Percentiles rank a stretch among this genome's conserved stretches.
phyloP scores from a whole-genome alignment of 2,888 invertebrate genomes.

The Tiliacea aurago region DNA sequence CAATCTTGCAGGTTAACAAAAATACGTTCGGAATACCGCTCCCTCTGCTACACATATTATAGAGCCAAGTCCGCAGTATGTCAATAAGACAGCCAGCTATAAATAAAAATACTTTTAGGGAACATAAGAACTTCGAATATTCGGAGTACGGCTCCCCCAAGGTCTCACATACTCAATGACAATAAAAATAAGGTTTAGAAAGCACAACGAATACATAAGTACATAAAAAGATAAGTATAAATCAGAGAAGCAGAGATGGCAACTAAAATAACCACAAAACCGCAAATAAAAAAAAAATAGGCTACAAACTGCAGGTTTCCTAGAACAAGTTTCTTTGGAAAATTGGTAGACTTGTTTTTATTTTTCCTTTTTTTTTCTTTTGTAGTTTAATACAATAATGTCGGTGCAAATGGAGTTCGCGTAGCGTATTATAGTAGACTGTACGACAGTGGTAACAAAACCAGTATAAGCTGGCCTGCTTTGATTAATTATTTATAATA shows the following conservation, averaged over 20 bases:
- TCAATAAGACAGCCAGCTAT: background rate
- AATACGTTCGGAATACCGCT: background rate
- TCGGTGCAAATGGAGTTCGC: background rate
- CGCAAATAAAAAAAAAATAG: too few species aligned
- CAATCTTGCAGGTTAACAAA: background rate
- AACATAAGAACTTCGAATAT: background rate
- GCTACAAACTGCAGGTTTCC: background rate
- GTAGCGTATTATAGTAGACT: too few species aligned
- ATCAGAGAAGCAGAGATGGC: background rate
- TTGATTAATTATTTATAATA: too few species aligned
- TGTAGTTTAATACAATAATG: background rate
- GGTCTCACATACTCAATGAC: background rate
- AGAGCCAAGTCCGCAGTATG: background rate
- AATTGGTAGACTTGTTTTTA: constrained; percentile 12
- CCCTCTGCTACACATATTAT: background rate
- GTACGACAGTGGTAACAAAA: too few species aligned
- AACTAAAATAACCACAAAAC: background rate
- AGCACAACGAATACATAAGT: constrained; percentile 1
- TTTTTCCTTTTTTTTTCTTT: too few species aligned
- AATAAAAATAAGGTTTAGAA: constrained; percentile 2
- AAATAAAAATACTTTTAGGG: background rate
- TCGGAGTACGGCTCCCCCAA: background rate
- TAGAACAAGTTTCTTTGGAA: constrained; percentile 2
- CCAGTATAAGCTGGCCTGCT: background rate
- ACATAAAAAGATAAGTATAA: constrained; percentile 11